These are phyloP conservation scores for Celastrina argiolus DNA, from an alignment of 2,888 invertebrate species.

Conservation along the genomic window DNA sequence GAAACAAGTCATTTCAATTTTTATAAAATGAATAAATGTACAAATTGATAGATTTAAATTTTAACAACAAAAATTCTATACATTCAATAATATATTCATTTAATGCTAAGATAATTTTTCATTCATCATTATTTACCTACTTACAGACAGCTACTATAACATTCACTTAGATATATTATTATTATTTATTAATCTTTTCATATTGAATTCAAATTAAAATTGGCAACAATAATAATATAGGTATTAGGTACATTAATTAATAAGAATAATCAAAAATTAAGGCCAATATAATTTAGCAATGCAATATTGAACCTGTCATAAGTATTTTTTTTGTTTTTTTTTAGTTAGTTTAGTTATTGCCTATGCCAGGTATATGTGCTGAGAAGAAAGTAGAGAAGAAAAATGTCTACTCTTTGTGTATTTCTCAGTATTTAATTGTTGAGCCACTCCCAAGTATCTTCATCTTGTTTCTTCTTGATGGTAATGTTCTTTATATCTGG, in stretches of 20 bases:
- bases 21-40: no score
- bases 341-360: no score
- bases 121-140: neutral
- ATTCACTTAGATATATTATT: neutral
- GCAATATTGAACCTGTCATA: neutral
- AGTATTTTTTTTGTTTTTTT: no score
- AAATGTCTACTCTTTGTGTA: neutral
- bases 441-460: constrained; percentile 70
- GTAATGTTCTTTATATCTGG: constrained; percentile 55
- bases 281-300: neutral
- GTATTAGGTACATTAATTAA: no score
- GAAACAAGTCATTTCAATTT: no score
- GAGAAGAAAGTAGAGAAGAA: neutral
- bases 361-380: neutral
- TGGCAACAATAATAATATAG: no score
- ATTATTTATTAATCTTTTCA: no score
- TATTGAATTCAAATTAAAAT: no score
- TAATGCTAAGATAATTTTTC: neutral
- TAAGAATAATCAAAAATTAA: neutral
- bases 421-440: constrained; percentile 46
- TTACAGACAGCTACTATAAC: neutral
- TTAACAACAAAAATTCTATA: no score
- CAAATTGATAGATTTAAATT: no score
- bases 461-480: constrained; percentile 49
- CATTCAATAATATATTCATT: no score